Percentiles rank a stretch among this genome's conserved stretches.
phyloP scores from a whole-genome alignment of 2,113 vertebrate species.

The Myrmecophaga tridactyla region DNA sequence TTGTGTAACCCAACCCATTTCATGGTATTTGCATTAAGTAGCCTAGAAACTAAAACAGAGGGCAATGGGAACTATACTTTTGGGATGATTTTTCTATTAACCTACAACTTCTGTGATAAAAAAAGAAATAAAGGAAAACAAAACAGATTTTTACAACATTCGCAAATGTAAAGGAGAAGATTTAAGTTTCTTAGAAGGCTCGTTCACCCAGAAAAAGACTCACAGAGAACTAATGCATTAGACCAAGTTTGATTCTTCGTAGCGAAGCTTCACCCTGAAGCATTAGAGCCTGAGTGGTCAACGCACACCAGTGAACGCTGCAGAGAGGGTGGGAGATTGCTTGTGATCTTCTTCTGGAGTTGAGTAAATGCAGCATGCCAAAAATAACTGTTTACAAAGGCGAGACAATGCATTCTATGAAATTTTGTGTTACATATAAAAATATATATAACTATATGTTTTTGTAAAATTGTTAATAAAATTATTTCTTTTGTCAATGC shows the following conservation, averaged over 20 bases:
- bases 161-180: not conserved
- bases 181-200: not conserved
- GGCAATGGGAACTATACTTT: too few relatives aligned
- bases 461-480: not conserved
- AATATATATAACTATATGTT: not conserved
- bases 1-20: too few relatives aligned
- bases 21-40: too few relatives aligned
- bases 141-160: not conserved
- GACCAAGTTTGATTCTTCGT: not conserved
- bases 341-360: not conserved
- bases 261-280: not conserved
- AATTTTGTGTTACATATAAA: rapidly evolving
- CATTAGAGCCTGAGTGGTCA: not conserved
- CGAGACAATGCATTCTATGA: rapidly evolving
- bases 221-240: too few relatives aligned
- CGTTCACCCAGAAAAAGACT: not conserved
- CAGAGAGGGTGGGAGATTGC: not conserved
- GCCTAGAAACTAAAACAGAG: too few relatives aligned
- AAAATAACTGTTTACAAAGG: not conserved
- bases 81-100: too few relatives aligned
- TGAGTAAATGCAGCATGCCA: not conserved
- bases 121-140: not conserved
- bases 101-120: too few relatives aligned
- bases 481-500: not conserved
- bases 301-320: too few relatives aligned